Conservation (phyloP, 2,797 vertebrate species). For the Siniperca undulata region DNA sequence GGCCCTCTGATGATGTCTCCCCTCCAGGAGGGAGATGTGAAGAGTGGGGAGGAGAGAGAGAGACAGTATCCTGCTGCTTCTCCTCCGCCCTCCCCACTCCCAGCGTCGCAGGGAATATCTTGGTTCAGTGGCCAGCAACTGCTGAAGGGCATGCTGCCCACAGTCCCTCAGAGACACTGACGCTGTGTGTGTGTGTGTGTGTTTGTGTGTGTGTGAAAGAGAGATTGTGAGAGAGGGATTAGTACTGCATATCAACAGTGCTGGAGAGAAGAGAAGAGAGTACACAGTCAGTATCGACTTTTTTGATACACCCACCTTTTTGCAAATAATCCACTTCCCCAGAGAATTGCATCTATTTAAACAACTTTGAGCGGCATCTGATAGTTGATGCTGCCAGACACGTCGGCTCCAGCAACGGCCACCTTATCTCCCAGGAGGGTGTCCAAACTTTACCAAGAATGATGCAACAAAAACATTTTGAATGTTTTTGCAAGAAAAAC, state of each 20-base stretch:
- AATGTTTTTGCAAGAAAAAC: neutral
- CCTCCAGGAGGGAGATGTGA: slow-evolving; percentile 47
- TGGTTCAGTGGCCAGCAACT: slow-evolving; percentile 62
- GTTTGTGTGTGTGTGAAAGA: slow-evolving; percentile 15
- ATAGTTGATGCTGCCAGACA: slow-evolving; percentile 46
- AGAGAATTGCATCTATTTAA: slow-evolving; percentile 43
- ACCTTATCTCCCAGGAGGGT: slow-evolving; percentile 3
- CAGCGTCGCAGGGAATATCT: slow-evolving; percentile 56
- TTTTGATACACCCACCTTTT: slow-evolving; percentile 56
- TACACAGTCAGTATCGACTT: slow-evolving; percentile 36
- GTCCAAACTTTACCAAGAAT: slow-evolving; percentile 32
- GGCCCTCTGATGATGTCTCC: slow-evolving; percentile 27
- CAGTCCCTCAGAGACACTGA: slow-evolving; percentile 53
- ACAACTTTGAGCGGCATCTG: slow-evolving; percentile 34
- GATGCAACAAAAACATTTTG: neutral
- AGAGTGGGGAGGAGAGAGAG: slow-evolving; percentile 24
- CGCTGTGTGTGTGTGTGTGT: slow-evolving; percentile 27
- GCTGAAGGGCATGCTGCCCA: slow-evolving; percentile 68
- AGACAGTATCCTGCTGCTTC: slow-evolving; percentile 34
- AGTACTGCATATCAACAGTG: slow-evolving; percentile 38
- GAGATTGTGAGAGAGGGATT: slow-evolving; percentile 12
- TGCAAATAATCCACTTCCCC: slow-evolving; percentile 40
- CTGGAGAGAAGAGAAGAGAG: slow-evolving; percentile 23
- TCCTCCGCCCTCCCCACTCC: slow-evolving; percentile 30
- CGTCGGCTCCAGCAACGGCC: neutral